Base-by-base conservation (phyloP, 2,797 vertebrate species). In the Poecilia picta region DNA sequence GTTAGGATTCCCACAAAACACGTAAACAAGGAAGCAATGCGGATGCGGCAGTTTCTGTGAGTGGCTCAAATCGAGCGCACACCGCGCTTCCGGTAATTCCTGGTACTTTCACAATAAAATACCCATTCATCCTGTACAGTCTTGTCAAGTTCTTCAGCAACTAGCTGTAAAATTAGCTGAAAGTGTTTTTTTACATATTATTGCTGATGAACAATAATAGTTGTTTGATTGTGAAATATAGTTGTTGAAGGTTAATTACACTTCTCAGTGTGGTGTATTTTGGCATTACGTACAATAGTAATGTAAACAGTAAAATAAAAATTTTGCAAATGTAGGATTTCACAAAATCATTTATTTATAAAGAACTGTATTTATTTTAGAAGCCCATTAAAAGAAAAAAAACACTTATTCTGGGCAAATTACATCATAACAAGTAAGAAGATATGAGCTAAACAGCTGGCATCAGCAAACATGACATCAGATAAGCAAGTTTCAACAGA, bases 1-100 rank as follows among this genome's bases (percentile, higher is more conserved):
- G 51, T 80, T 83, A 41, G 33, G n/a, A 16, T 66, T 81, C 70
- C 62, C 59, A 25, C 39, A 62, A 83, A 90, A 89, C 84, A 83
- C 83, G 87, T 89, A 89, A 94, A 93, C 89, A 90, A 87, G 92
- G 92, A 93, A 91, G 89, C 79, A 79, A 59, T 87, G 85, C 92
- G 91, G 91, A 93, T 92, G 92, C 86, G 46, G 85, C 70, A 64
- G 53, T 75, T 72, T 73, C 68, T 72, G 68, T 46, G 43, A n/a
- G 68, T 72, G 68, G n/a, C 68, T 46, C 36, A 25, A 8, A 28
- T 1, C 10, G 10, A 75, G 49, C 28, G 5, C 78, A 3, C 39
- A 8, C 8, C 64, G 1, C 7, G 55, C 62, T 75, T 93, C 91
- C 89, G 82, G 72, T 33, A 1, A 28, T 5, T 2, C 0, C 0